Evolutionary conservation across 2,113 vertebrate species (phyloP), one percentile per base, ranked within the genome.

Genomic region (Myrmophylax atrothorax): DNA sequence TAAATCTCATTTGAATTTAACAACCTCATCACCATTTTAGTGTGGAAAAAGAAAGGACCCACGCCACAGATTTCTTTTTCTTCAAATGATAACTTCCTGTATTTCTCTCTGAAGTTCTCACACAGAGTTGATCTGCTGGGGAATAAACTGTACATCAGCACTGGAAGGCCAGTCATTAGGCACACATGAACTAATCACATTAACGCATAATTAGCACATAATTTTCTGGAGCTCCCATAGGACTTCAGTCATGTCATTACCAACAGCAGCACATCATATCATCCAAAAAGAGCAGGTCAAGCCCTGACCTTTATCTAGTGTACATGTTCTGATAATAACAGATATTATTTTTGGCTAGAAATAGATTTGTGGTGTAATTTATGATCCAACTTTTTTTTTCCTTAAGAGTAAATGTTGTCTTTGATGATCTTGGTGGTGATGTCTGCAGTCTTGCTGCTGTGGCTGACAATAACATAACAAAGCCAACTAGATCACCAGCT

Each of bases 151-250:
- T 69, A 80, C 20, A 60, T 73, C 64, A 94, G 75, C 81, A 77
- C 63, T 80, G 74, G 18, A 95, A 49, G 83, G 50, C 38, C 63
- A 73, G 59, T 66, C 67, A 10, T 89, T 58, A 89, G 59, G 66
- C 84, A 89, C 60, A 59, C 75, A 63, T 16, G 63, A 94, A 80
- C 82, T 49, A 72, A 93, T 96, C 68, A 49, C 60, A 93, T 94
- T 83, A 88, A 75, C 0, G 3, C 52, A 31, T 75, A 95, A 95
- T 96, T 94, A 95, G 68, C 79, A 92, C 68, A 68, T 77, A 44
- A 96, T 96, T 91, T 94, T 83, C 75, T 96, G 76, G 75, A 89
- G 75, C 83, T 85, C 78, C 91, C 84, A 88, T 90, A 87, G 83
- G 92, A 68, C 40, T 89, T 40, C 13, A 87, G 26, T 87, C 75